phyloP scores from a whole-genome alignment of 2,888 invertebrate genomes.

The Thera britannica region DNA sequence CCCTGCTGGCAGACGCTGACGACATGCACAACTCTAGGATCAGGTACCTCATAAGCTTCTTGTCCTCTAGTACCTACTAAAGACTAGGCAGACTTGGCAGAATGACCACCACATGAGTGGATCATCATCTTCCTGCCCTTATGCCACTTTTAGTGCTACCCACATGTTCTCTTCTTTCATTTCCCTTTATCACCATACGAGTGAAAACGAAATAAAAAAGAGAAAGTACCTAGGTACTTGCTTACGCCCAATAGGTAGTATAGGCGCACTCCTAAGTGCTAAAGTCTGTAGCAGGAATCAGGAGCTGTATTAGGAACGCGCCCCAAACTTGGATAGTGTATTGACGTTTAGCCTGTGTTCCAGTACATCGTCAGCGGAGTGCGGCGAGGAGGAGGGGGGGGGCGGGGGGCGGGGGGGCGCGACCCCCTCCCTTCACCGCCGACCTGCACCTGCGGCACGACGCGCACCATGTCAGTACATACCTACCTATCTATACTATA shows the following conservation, averaged over 20 bases:
- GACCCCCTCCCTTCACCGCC: conserved; percentile 41
- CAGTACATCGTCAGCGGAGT: conserved; percentile 82
- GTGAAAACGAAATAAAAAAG: too few species aligned
- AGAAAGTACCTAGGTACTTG: not conserved
- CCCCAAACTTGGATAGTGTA: not conserved
- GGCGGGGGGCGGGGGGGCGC: conserved; percentile 66
- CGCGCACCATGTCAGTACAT: conserved; percentile 25
- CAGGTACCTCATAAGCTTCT: conserved; percentile 18
- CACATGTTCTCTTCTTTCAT: too few species aligned
- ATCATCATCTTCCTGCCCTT: too few species aligned
- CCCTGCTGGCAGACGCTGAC: conserved; percentile 57
- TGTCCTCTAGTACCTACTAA: not conserved
- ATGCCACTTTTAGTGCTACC: too few species aligned
- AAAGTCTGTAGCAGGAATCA: too few species aligned
- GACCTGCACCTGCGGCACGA: conserved; percentile 59
- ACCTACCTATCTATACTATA: not conserved
- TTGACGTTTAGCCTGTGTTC: not conserved
- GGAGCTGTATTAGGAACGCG: too few species aligned
- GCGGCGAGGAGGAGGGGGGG: conserved; percentile 68
- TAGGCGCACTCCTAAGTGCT: too few species aligned
- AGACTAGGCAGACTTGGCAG: too few species aligned
- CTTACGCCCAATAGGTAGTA: too few species aligned
- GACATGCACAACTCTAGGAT: conserved; percentile 33
- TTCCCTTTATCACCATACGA: too few species aligned
- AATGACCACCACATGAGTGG: too few species aligned